Conservation (phyloP, 2,888 invertebrate species). For the Imbricaverruca yamaguchii region DNA sequence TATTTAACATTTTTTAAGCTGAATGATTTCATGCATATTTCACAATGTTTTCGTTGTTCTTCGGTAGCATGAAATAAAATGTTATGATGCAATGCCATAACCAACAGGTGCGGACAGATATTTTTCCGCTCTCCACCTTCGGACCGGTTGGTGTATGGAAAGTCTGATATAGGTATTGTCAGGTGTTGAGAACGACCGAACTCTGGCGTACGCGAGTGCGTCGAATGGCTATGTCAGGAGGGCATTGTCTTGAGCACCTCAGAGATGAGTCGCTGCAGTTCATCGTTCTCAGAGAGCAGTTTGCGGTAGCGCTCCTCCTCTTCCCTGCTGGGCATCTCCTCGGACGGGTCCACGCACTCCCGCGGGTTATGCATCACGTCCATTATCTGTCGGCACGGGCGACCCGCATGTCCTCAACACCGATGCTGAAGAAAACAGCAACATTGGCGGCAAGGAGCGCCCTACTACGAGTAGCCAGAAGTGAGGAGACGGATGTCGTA, state of each 20-base stretch:
- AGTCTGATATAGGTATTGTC: too few relatives aligned
- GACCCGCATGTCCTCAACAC: too few relatives aligned
- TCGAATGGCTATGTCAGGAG: too few relatives aligned
- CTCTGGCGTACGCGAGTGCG: too few relatives aligned
- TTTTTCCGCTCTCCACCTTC: too few relatives aligned
- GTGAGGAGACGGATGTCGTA: too few relatives aligned
- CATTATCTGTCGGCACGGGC: slow-evolving; percentile 54
- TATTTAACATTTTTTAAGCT: background rate
- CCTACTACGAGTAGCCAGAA: too few relatives aligned
- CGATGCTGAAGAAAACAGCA: too few relatives aligned
- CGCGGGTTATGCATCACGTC: slow-evolving; percentile 82
- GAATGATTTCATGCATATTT: background rate
- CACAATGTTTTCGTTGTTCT: too few relatives aligned
- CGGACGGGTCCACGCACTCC: slow-evolving; percentile 41
- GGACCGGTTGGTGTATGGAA: too few relatives aligned
- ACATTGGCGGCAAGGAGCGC: too few relatives aligned
- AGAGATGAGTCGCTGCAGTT: slow-evolving; percentile 87
- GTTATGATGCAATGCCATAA: background rate
- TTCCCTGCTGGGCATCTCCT: slow-evolving; percentile 50
- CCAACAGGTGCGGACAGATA: background rate
- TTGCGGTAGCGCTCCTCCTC: slow-evolving; percentile 93
- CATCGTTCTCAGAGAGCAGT: slow-evolving; percentile 88
- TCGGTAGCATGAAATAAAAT: background rate
- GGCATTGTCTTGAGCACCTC: slow-evolving; percentile 54
- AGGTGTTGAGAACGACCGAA: too few relatives aligned